Conservation (phyloP, 2,888 invertebrate species). For the Leistus spinibarbis region DNA sequence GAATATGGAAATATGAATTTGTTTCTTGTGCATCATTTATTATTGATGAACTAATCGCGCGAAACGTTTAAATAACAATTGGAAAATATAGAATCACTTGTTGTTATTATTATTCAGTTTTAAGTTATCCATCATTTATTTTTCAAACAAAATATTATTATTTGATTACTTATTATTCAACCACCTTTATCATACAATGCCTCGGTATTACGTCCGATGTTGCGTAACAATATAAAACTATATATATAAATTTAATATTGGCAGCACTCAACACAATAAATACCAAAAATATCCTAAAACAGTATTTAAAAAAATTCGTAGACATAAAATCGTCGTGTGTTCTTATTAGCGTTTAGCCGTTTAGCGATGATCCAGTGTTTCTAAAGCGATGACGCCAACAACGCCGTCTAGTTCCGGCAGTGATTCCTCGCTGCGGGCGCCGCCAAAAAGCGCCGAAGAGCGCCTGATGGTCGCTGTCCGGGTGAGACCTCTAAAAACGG, state of each 20-base stretch:
- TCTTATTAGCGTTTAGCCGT: neutral
- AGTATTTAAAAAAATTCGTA: no score
- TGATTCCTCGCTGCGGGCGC: conserved; percentile 50
- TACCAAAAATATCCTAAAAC: no score
- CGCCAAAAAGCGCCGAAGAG: conserved; percentile 53
- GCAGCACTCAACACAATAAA: no score
- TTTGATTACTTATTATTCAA: no score
- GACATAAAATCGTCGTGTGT: no score
- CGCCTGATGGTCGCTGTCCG: conserved; percentile 78
- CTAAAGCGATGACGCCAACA: conserved; percentile 51
- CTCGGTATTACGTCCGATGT: no score
- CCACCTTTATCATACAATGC: no score
- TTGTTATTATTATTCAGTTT: no score
- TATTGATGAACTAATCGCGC: neutral
- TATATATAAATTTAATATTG: no score
- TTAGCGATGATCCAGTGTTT: conserved; percentile 37
- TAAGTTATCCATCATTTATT: no score
- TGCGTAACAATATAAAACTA: no score
- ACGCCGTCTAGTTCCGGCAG: conserved; percentile 57
- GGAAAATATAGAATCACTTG: neutral
- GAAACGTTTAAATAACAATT: neutral
- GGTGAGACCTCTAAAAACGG: conserved; percentile 79
- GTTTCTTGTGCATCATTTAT: neutral
- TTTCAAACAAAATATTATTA: no score
- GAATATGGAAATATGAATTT: neutral